Base-by-base conservation (phyloP, 2,797 vertebrate genomes). In the Mormyrus proboscirostris region DNA sequence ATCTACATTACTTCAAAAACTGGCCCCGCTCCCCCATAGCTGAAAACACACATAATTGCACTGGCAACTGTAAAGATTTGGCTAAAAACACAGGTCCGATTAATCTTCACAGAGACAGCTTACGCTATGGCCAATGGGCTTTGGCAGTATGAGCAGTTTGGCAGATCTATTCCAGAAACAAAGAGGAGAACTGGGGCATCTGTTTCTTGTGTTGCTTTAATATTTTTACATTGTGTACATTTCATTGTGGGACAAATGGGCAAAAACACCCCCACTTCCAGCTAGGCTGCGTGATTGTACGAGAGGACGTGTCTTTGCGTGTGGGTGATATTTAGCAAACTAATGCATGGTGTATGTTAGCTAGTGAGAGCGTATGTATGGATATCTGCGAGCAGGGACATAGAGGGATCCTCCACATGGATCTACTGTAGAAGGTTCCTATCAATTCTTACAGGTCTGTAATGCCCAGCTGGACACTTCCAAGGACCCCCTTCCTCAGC, bases 131-230 rank as follows among this genome's bases (percentile, higher is more conserved):
- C 53, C 83, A 57, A 79, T 4, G 73, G 1, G 59, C 44, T 51
- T 88, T 79, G 69, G 87, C 87, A 55, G 57, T 82, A 89, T 62
- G 33, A 33, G 47, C 44, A 16, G 41, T 86, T 91, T 90, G 88
- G 88, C 90, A 59, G 47, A 88, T 90, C 89, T 10, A 89, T 94
- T 69, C 92, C 93, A 90, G 83, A 92, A 92, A 19, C 86, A 93
- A 38, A 76, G 82, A 86, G 82, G 41, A 55, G 90, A 88, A 91
- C n/a, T 89, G 55, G 47, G 93, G 90, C 87, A 89, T 90, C 86
- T 79, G 59, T 79, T 91, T 85, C 90, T 91, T 53, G 90, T 29
- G 49, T 89, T 47, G 89, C 89, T 19, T 19, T 65, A 62, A 4
- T 7, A 22, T 92, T 25, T 84, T 91, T 89, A 88, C 89, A 82